Percentiles rank a stretch among this genome's conserved stretches.
Conservation (phyloP, 2,113 vertebrate species). For the Ptilonorhynchus violaceus region DNA sequence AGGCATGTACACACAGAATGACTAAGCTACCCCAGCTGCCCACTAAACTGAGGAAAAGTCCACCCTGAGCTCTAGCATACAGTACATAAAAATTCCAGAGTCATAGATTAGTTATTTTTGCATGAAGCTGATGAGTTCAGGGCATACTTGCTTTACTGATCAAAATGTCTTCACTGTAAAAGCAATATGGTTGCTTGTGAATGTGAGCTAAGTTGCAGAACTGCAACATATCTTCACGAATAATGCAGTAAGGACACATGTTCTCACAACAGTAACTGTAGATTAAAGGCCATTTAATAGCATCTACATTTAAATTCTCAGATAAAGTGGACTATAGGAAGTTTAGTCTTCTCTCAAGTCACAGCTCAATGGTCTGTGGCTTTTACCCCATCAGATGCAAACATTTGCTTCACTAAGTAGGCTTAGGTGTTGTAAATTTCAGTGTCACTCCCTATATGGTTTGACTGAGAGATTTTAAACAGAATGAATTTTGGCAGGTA, state of each 20-base stretch:
- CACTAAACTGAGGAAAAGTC: background rate
- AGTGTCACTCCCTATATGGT: background rate
- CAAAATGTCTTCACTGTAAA: background rate
- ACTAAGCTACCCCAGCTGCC: background rate
- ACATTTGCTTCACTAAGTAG: background rate
- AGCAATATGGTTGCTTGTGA: background rate
- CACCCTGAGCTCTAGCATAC: background rate
- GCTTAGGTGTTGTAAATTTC: background rate
- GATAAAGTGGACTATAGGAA: background rate
- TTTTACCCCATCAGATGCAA: background rate
- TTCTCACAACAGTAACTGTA: background rate
- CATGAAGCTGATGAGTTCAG: background rate
- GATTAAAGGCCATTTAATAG: background rate
- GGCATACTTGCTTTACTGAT: background rate
- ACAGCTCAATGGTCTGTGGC: background rate
- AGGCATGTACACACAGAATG: accelerated
- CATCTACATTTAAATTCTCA: conserved; percentile 3
- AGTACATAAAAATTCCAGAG: background rate
- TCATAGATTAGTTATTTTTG: background rate
- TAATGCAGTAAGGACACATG: background rate
- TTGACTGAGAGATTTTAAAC: background rate
- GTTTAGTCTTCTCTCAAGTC: background rate
- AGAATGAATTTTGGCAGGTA: background rate
- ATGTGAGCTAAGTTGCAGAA: background rate
- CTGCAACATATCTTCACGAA: background rate